phyloP scores from a whole-genome alignment of 2,113 vertebrate species.

The Athene cunicularia region DNA sequence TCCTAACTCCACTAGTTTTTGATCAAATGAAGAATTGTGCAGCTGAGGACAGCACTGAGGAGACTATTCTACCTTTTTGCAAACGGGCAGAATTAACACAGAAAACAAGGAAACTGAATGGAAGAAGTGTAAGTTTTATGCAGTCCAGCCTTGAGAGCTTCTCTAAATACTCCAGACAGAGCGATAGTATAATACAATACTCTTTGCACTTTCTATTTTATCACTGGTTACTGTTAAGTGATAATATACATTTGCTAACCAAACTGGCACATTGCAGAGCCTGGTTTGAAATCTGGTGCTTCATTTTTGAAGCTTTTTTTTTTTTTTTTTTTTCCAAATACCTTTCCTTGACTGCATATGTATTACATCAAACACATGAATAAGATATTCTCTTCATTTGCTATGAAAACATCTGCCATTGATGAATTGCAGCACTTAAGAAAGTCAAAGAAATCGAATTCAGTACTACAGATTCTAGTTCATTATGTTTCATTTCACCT shows the following conservation, averaged over 20 bases:
- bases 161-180: background rate
- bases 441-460: background rate
- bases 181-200: background rate
- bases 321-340: background rate
- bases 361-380: background rate
- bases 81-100: background rate
- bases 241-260: background rate
- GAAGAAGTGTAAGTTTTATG: background rate
- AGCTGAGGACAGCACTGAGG: background rate
- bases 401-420: background rate
- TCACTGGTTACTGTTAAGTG: background rate
- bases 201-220: background rate
- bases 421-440: background rate
- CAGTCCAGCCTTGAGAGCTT: background rate
- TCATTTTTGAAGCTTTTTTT: background rate
- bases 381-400: background rate
- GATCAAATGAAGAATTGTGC: background rate
- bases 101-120: background rate
- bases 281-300: background rate
- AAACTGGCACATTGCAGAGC: background rate
- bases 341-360: background rate
- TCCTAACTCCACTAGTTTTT: background rate
- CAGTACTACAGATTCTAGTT: background rate
- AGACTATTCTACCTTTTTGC: constrained; percentile 13
- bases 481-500: background rate